A percentile compares a stretch with the other conserved stretches of the same genome.
Evolutionary conservation across 2,888 invertebrate species (phyloP).

Genomic region (Gandaritis pyraliata): DNA sequence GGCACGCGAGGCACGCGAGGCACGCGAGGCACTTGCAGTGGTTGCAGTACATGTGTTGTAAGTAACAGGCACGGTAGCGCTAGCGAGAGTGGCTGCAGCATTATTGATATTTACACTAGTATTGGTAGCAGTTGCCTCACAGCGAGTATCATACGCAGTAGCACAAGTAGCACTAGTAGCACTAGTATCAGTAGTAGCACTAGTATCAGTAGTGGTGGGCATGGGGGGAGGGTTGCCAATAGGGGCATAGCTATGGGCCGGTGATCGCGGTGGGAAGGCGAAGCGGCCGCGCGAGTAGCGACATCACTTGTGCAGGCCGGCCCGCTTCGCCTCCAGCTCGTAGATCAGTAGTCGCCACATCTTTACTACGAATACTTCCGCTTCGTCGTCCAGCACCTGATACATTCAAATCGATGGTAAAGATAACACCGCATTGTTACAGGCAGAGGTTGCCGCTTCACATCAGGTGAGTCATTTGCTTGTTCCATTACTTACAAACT

Average conservation of each 20-base stretch:
- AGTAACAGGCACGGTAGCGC: too few relatives aligned
- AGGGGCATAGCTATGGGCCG: too few relatives aligned
- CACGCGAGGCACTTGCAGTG: too few relatives aligned
- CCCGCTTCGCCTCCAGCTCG: conserved; percentile 99
- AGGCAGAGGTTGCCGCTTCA: too few relatives aligned
- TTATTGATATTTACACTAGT: neutral
- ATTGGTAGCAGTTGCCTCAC: neutral
- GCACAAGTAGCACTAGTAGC: too few relatives aligned
- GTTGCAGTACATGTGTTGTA: too few relatives aligned
- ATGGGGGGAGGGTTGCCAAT: neutral
- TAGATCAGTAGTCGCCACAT: conserved; percentile 99
- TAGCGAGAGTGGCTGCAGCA: neutral
- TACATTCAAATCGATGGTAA: conserved; percentile 35
- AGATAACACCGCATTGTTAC: too few relatives aligned
- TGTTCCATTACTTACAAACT: too few relatives aligned
- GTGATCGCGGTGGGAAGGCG: too few relatives aligned
- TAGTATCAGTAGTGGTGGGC: neutral
- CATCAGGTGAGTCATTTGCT: too few relatives aligned
- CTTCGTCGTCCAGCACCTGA: conserved; percentile 99
- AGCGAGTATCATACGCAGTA: neutral
- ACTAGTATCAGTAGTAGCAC: too few relatives aligned
- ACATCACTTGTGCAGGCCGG: conserved; percentile 87
- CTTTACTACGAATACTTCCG: conserved; percentile 99
- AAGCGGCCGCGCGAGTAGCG: neutral
- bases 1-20: neutral